Evolutionary conservation across 2,113 vertebrate species (phyloP).

Genomic region (Galemys pyrenaicus): DNA sequence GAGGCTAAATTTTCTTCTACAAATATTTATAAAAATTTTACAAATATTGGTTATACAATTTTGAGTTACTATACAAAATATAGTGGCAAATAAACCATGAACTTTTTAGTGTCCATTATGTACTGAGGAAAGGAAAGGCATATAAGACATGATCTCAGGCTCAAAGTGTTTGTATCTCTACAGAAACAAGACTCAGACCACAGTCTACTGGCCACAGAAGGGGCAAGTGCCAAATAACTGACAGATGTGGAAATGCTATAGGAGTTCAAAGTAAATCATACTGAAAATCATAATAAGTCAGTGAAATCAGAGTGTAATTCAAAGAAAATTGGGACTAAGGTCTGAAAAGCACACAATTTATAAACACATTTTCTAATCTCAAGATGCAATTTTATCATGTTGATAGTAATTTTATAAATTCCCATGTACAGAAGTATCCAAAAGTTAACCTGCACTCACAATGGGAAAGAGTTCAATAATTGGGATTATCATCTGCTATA

Average conservation of each 20-base stretch:
- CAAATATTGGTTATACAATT: background rate
- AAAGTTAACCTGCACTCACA: background rate
- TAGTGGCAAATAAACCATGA: background rate
- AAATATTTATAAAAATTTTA: slow-evolving; percentile 1
- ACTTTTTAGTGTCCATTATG: background rate
- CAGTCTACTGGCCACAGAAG: background rate
- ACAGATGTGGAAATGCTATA: background rate
- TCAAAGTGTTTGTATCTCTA: background rate
- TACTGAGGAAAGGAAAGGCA: background rate
- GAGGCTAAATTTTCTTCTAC: background rate
- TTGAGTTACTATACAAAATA: slow-evolving; percentile 21
- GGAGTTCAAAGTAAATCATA: background rate
- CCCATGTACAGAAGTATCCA: background rate
- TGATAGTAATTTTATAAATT: background rate
- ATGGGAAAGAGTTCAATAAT: background rate
- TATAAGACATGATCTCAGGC: background rate
- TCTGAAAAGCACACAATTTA: background rate
- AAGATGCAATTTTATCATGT: background rate
- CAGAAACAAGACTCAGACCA: background rate
- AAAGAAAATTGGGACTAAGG: background rate
- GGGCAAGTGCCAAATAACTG: background rate
- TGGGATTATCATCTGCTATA: background rate
- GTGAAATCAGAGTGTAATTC: background rate
- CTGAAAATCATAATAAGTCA: background rate
- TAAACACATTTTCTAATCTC: background rate